Evolutionary conservation across 2,888 invertebrate species (phyloP).

Genomic region (Dasypolia templi): DNA sequence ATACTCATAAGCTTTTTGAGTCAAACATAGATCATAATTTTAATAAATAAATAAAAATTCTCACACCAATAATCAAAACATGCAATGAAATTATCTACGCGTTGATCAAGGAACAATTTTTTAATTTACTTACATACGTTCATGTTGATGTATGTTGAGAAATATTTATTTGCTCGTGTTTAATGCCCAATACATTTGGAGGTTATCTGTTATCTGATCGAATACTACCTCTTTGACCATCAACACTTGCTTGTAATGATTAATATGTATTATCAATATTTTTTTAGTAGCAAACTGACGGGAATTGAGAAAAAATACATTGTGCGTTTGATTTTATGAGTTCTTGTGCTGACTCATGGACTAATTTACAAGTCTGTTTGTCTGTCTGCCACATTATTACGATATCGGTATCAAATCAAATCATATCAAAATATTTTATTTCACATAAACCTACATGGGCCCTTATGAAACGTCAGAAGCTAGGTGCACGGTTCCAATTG

Average conservation of each 20-base stretch:
- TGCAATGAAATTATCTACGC: slow-evolving; percentile 60
- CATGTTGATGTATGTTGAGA: slow-evolving; percentile 43
- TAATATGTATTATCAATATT: slow-evolving; percentile 43
- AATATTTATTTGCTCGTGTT: slow-evolving; percentile 57
- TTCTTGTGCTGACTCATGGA: not conserved
- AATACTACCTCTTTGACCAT: slow-evolving; percentile 61
- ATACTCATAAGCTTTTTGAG: not conserved
- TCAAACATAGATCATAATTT: slow-evolving; percentile 17
- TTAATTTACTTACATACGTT: slow-evolving; percentile 39
- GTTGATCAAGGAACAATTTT: slow-evolving; percentile 58
- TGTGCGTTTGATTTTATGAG: slow-evolving; percentile 17
- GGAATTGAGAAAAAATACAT: slow-evolving; percentile 16
- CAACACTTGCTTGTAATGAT: slow-evolving; percentile 46
- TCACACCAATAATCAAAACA: slow-evolving; percentile 49
- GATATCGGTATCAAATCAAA: no score
- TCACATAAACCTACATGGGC: no score
- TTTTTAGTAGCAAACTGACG: slow-evolving; percentile 15
- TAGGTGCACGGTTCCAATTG: no score
- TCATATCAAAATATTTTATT: no score
- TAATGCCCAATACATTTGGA: slow-evolving; percentile 58
- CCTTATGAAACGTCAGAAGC: no score
- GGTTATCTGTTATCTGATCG: slow-evolving; percentile 63
- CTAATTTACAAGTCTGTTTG: not conserved
- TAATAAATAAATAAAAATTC: slow-evolving; percentile 52
- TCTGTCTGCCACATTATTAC: no score